Conservation (phyloP, 2,113 vertebrate genomes). For the Apteryx owenii region DNA sequence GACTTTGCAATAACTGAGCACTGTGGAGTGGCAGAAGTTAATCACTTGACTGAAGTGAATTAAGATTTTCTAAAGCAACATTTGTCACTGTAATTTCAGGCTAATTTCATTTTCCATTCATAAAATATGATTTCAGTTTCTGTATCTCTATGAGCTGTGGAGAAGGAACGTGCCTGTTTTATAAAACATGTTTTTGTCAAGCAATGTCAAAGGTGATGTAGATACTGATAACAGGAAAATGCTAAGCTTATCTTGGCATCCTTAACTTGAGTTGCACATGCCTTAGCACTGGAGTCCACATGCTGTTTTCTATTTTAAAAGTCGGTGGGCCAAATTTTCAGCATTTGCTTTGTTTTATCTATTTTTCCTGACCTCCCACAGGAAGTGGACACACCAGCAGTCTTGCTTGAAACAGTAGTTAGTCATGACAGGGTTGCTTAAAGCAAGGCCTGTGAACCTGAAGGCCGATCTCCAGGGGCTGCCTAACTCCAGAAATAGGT, state of each 20-base stretch:
- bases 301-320: neutral
- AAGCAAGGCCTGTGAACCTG: neutral
- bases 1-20: constrained; percentile 75
- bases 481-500: neutral
- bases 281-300: neutral
- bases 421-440: neutral
- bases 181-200: constrained; percentile 17
- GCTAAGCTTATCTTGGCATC: neutral
- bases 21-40: constrained; percentile 75
- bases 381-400: neutral
- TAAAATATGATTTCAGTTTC: constrained; percentile 70
- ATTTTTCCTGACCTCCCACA: neutral
- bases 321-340: neutral
- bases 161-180: constrained; percentile 25
- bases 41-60: constrained; percentile 76
- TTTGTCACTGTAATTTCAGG: constrained; percentile 75
- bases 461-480: neutral
- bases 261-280: neutral
- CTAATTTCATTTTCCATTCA: constrained; percentile 72
- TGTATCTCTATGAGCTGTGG: neutral
- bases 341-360: neutral
- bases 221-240: neutral
- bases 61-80: constrained; percentile 76
- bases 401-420: neutral
- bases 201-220: constrained; percentile 8